Base-by-base conservation (phyloP, 2,888 invertebrate genomes). In the Amphipoea oculea region DNA sequence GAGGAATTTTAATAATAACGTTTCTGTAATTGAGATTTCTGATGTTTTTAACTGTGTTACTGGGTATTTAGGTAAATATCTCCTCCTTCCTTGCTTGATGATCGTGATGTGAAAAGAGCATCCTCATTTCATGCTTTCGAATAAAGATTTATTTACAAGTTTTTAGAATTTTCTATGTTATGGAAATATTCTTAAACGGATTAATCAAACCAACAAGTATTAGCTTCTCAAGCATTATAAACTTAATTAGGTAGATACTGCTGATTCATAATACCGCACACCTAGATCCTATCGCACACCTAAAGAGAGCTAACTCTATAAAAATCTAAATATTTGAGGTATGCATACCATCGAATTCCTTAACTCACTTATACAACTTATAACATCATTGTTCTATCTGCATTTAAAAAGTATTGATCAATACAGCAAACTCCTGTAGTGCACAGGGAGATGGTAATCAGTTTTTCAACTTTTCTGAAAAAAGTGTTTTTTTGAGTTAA, bases 1-100 rank as follows among this genome's bases (percentile, higher is more conserved):
- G 12, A 69, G 45, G 88, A 70, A 79, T 85, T 85, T 79, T 85
- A 82, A 82, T 86, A 69, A 85, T 70, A 60, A 85, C n/a, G 3
- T 71, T 86, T 71, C 48, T 66, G 69, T 79, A 75, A 81, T 81
- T 85, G 80, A 65, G 36, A 54, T 71, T n/a, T 60, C 60, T 84
- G 36, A 45, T 75, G 11, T 12, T 79, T 76, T 69, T 67, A 79
- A 83, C 76, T 80, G 71, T 77, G 80, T 66, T 74, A n/a, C 65
- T 84, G 20, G 71, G 74, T 77, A 68, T 86, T 79, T 63, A 1
- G 69, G 73, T 86, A 40, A 54, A 62, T 65, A 29, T 2, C 4
- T 42, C 0, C 45, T 40, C 11, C 3, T 70, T 60, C 20, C 3
- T 62, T 60, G 9, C n/a, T 63, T 45, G 40, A 3, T 14, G 17